Percentiles rank a stretch among this genome's conserved stretches.
Conservation (phyloP, 2,888 invertebrate genomes). For the Isoperla grammatica region DNA sequence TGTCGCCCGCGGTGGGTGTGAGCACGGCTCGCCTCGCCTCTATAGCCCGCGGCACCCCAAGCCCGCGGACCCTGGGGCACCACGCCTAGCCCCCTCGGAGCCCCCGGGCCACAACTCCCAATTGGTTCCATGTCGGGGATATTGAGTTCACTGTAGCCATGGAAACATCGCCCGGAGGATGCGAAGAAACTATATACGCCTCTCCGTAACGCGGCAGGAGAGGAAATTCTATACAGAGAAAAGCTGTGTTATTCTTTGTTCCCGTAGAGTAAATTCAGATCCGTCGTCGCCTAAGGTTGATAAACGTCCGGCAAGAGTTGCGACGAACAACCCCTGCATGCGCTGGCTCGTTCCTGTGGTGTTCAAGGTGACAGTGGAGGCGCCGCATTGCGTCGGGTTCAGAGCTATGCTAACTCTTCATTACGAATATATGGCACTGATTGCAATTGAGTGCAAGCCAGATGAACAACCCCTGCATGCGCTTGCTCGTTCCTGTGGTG, state of each 20-base stretch:
- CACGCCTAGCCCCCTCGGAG: conserved; percentile 17
- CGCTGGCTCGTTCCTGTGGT: background rate
- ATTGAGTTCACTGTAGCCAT: conserved; percentile 35
- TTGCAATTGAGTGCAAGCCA: too few species aligned
- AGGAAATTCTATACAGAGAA: conserved; percentile 16
- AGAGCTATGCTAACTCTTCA: background rate
- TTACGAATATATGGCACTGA: background rate
- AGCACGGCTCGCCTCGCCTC: background rate
- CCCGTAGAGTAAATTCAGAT: conserved; percentile 3
- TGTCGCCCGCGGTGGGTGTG: background rate
- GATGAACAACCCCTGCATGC: too few species aligned
- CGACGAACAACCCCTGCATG: background rate
- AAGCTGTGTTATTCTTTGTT: conserved; percentile 14
- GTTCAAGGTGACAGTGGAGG: background rate
- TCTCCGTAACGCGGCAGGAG: background rate
- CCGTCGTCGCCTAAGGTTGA: conserved; percentile 11
- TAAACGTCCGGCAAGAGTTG: conserved; percentile 6
- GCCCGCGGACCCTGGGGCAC: conserved; percentile 16
- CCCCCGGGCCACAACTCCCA: conserved; percentile 30
- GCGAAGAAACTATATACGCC: background rate
- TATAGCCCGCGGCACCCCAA: conserved; percentile 19
- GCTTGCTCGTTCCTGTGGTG: too few species aligned
- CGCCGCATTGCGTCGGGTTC: background rate
- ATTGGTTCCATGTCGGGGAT: conserved; percentile 35
- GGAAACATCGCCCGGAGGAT: conserved; percentile 23